phyloP scores from a whole-genome alignment of 2,113 vertebrate genomes.

The Dolichotis patagonum region DNA sequence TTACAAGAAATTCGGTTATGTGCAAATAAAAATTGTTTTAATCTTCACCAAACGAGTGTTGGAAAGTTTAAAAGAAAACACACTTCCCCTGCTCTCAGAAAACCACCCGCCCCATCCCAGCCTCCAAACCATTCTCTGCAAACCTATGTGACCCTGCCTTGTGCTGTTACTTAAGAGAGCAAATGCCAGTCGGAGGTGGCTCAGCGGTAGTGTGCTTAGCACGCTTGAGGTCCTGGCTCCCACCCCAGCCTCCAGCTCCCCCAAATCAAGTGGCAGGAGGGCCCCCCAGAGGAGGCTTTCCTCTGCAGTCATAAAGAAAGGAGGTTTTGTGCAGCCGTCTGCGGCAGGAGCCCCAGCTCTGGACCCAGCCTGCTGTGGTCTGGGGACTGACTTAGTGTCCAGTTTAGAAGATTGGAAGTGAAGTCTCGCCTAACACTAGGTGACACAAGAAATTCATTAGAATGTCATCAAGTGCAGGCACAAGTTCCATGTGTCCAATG shows the following conservation, averaged over 20 bases:
- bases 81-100: neutral
- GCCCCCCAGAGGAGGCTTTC: neutral
- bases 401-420: neutral
- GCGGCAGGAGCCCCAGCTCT: neutral
- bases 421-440: neutral
- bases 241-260: too few relatives aligned
- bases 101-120: too few relatives aligned
- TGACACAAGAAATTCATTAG: constrained; percentile 34
- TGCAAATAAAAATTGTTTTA: neutral
- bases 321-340: neutral
- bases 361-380: neutral
- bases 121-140: neutral
- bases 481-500: neutral
- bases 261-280: neutral
- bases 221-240: neutral
- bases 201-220: neutral
- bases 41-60: neutral
- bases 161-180: neutral
- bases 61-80: neutral
- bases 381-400: neutral
- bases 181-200: neutral
- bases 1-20: neutral
- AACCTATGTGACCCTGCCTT: neutral
- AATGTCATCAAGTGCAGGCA: neutral
- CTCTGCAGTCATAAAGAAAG: neutral